Conservation (phyloP, 2,113 vertebrate species). For the Hemicordylus capensis region DNA sequence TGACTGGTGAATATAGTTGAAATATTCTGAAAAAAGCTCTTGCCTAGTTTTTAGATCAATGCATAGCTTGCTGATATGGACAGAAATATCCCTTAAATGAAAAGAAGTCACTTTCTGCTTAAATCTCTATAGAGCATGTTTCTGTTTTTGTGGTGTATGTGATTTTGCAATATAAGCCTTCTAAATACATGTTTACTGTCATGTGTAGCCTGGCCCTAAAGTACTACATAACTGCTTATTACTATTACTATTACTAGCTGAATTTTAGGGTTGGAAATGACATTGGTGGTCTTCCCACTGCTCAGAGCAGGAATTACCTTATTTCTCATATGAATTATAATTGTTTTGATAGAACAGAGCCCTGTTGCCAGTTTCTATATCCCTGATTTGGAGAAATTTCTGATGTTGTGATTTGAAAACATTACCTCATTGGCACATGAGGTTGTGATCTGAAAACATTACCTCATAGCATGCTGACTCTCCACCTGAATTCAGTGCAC, state of each 20-base stretch:
- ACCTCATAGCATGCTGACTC: neutral
- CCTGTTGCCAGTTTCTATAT: neutral
- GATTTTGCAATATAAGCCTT: neutral
- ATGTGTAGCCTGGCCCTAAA: too few species aligned
- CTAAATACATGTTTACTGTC: too few species aligned
- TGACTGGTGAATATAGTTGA: neutral
- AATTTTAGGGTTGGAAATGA: too few species aligned
- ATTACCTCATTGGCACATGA: neutral
- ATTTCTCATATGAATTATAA: neutral
- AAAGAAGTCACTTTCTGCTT: neutral
- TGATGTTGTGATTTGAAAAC: neutral
- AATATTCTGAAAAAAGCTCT: neutral
- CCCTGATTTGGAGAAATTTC: neutral
- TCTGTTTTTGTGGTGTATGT: neutral
- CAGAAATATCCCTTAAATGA: neutral
- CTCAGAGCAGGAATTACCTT: too few species aligned
- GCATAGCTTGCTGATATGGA: conserved; percentile 2
- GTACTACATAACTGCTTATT: neutral
- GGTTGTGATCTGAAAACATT: neutral
- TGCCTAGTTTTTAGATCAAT: neutral
- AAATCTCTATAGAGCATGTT: neutral
- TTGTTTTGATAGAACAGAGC: neutral
- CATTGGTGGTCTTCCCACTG: too few species aligned
- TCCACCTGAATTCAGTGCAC: neutral
- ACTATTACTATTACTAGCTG: too few species aligned